Evolutionary conservation across 2,888 invertebrate genomes (phyloP).

Genomic region (Podotricha telesiphe): DNA sequence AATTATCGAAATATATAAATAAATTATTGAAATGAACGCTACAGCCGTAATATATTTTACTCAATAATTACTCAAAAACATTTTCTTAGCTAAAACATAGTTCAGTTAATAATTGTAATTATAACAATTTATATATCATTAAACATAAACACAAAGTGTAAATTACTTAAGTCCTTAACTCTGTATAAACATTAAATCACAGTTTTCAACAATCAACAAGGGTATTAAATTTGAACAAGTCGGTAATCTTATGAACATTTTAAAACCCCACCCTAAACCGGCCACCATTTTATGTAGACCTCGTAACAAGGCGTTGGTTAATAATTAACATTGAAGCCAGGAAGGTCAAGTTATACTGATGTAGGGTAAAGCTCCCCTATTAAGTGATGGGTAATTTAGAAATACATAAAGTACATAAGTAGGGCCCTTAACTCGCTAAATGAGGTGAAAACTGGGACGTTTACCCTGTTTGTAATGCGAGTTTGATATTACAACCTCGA

Average conservation of each 20-base stretch:
- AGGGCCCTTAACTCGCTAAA: constrained; percentile 80
- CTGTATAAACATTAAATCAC: constrained; percentile 45
- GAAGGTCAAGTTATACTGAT: constrained; percentile 59
- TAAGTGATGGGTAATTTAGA: constrained; percentile 83
- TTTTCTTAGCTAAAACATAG: too few relatives aligned
- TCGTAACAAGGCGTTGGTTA: constrained; percentile 11
- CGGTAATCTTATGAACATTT: constrained; percentile 79
- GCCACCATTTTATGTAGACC: constrained; percentile 59
- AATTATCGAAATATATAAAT: too few relatives aligned
- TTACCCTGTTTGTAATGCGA: constrained; percentile 66
- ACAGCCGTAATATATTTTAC: too few relatives aligned
- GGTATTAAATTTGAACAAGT: constrained; percentile 79
- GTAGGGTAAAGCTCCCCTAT: constrained; percentile 72
- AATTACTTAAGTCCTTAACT: constrained; percentile 19
- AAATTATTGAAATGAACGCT: too few relatives aligned
- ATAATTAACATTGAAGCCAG: constrained; percentile 37
- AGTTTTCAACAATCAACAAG: constrained; percentile 51
- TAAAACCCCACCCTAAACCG: constrained; percentile 70
- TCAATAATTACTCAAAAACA: too few relatives aligned
- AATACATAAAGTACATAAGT: constrained; percentile 83
- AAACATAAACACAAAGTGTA: constrained; percentile 6
- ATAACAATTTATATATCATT: neutral
- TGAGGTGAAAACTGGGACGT: constrained; percentile 80
- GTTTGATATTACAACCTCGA: constrained; percentile 19
- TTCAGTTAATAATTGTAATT: neutral